Evolutionary conservation across 2,888 invertebrate species (phyloP).

Genomic region (Diploptera punctata): DNA sequence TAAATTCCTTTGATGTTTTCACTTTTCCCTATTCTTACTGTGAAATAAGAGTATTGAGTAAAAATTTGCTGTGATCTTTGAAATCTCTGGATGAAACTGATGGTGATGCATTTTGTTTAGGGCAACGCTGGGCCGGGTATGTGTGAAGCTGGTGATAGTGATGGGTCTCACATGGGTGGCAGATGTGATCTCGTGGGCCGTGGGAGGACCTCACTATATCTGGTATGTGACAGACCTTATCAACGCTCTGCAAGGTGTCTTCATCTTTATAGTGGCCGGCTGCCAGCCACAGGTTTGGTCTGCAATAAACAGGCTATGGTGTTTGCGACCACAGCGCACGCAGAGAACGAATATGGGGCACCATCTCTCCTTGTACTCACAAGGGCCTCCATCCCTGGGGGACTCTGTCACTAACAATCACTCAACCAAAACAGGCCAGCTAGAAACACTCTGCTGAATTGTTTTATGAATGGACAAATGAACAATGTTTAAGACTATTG

Average conservation of each 20-base stretch:
- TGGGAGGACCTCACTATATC: constrained; percentile 78
- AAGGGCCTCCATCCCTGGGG: constrained; percentile 82
- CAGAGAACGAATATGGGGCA: constrained; percentile 51
- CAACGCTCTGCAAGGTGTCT: constrained; percentile 86
- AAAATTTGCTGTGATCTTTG: too few relatives aligned
- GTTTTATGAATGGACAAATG: not conserved
- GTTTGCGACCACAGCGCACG: constrained; percentile 62
- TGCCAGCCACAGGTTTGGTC: constrained; percentile 84
- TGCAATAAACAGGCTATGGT: constrained; percentile 70
- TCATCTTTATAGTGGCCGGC: constrained; percentile 88
- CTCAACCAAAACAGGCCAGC: constrained; percentile 61
- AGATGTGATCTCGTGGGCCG: constrained; percentile 84
- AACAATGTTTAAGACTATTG: too few relatives aligned
- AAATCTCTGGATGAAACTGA: too few relatives aligned
- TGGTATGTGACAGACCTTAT: constrained; percentile 87
- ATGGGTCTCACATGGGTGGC: constrained; percentile 81
- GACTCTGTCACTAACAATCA: constrained; percentile 76
- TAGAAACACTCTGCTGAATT: constrained; percentile 63
- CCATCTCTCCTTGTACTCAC: constrained; percentile 70
- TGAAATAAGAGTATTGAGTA: too few relatives aligned
- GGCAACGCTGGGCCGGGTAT: constrained; percentile 82
- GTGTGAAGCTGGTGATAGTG: constrained; percentile 83
- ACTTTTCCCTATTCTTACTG: too few relatives aligned
- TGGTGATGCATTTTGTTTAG: too few relatives aligned
- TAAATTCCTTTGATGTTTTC: too few relatives aligned